Conservation (phyloP, 2,888 invertebrate species). For the Acanthosepion esculentum region DNA sequence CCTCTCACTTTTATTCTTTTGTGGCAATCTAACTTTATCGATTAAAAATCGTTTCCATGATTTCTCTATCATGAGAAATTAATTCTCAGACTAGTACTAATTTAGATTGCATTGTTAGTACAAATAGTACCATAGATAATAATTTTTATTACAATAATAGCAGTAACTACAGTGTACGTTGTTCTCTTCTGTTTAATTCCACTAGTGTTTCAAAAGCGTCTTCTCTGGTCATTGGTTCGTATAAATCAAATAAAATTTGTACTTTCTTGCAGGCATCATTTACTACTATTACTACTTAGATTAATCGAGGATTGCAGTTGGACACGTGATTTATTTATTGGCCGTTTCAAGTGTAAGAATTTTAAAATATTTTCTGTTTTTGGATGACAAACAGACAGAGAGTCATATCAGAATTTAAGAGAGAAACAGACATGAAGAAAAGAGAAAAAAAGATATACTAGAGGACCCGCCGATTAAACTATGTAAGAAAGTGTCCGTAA, state of each 20-base stretch:
- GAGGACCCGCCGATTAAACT: too few species aligned
- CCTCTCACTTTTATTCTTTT: too few species aligned
- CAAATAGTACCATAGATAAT: not conserved
- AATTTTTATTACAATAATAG: not conserved
- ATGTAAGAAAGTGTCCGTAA: too few species aligned
- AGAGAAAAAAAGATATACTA: too few species aligned
- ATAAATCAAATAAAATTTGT: not conserved
- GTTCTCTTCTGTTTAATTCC: too few species aligned
- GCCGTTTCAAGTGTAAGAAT: not conserved
- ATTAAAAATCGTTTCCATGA: too few species aligned
- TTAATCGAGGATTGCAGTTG: not conserved
- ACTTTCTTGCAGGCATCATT: not conserved
- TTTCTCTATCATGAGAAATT: too few species aligned
- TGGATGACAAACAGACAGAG: not conserved
- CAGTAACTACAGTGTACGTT: not conserved
- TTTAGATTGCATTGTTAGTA: not conserved
- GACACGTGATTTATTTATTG: not conserved
- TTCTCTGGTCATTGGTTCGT: not conserved
- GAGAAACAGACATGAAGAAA: not conserved
- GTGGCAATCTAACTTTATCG: too few species aligned
- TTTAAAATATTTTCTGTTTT: not conserved
- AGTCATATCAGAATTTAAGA: not conserved
- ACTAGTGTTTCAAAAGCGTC: not conserved
- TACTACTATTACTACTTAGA: not conserved
- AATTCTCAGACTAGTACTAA: too few species aligned